Base-by-base conservation (phyloP, 2,113 vertebrate genomes). In the Pao palembangensis region DNA sequence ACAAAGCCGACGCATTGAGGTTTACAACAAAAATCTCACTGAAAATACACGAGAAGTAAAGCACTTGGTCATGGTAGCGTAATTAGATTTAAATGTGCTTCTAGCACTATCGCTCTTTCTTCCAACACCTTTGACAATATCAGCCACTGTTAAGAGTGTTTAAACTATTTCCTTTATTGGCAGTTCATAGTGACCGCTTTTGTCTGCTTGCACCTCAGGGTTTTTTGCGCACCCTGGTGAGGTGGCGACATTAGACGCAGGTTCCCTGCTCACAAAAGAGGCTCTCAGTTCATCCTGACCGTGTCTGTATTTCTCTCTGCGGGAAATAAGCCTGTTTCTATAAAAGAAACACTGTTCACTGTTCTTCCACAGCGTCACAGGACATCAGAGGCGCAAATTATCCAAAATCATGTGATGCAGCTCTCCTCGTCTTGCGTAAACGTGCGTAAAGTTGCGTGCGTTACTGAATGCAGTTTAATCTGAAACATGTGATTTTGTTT, bases 341-440 rank as follows among this genome's bases (percentile, higher is more conserved):
- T 82, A 46, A 84, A 83, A 69, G 68, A 48, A 42, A 5, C 55
- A 51, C 79, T 82, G 84, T 79, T 79, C 43, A 17, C 43, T 17
- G 43, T 14, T 3, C 43, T 44, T 44, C 3, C 42, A 16, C 12
- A 1, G 6, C 31, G 31, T 34, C 31, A 34, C 31, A 5, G 6
- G 31, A 34, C 31, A 34, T 11, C 34, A 38, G 10, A 38, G 34
- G 34, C 8, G 34, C 34, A 38, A 28, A 38, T 38, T 38, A 38
- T 11, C 34, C 34, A 2, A 38, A 38, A 38, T 38, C 34, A 38
- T 38, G 34, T 38, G 34, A 38, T 12, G 34, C 8, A 8, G 3
- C 34, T 6, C 34, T 38, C 34, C 34, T 38, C 34, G 10, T 8
- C 0, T 43, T 38, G 38, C 49, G 21, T n/a, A 15, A 48, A 25